A percentile compares a stretch with the other conserved stretches of the same genome.
These are phyloP conservation scores for Mormyrus hasselquistii DNA, from an alignment of 2,797 vertebrate genomes.

Conservation along the genomic window DNA sequence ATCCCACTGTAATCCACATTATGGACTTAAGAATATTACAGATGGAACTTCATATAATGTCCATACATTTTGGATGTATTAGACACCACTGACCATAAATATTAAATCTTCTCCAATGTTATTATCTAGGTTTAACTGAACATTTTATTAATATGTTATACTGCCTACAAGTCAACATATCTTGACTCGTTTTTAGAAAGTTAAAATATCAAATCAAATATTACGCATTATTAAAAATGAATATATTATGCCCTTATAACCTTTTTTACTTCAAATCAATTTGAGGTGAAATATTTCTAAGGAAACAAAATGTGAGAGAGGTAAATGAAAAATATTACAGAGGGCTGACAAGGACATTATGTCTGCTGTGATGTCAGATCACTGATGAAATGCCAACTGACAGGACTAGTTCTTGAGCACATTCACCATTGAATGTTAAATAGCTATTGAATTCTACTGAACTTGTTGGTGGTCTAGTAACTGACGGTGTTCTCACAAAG, in stretches of 20 bases:
- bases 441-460: not conserved
- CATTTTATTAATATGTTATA: not conserved
- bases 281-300: not conserved
- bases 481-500: not conserved
- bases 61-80: not conserved
- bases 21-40: not conserved
- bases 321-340: not conserved
- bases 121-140: conserved; percentile 2
- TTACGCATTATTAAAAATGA: not conserved
- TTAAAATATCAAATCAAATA: not conserved
- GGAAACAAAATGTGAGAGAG: not conserved
- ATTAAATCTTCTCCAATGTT: not conserved
- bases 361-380: not conserved
- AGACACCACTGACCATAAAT: not conserved
- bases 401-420: not conserved
- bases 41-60: not conserved
- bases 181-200: not conserved
- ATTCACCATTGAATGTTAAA: not conserved
- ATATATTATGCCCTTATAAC: not conserved
- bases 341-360: not conserved
- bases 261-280: not conserved
- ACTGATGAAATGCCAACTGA: not conserved
- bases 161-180: not conserved
- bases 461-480: not conserved
- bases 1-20: not conserved